These are phyloP conservation scores for Cistogaster globosa DNA, from an alignment of 2,888 invertebrate species.

Conservation along the genomic window DNA sequence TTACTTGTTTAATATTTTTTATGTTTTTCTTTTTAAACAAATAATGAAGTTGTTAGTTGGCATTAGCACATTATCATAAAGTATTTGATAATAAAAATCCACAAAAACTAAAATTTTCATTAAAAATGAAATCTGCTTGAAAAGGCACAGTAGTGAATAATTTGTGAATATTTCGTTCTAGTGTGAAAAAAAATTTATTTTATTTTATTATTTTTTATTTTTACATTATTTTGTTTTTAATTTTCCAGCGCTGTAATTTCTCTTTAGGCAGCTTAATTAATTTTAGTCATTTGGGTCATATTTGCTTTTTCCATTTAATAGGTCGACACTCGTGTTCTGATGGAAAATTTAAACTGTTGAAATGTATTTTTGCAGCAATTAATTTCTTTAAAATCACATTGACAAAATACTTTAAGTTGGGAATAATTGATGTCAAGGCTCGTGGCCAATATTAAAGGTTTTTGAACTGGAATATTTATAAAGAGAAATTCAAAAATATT, in stretches of 20 bases:
- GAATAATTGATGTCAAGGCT: no score
- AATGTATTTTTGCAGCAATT: no score
- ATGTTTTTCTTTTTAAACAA: conserved; percentile 3
- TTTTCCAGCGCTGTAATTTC: no score
- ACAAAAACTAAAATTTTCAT: neutral
- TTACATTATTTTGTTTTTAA: neutral
- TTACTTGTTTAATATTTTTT: conserved; percentile 21
- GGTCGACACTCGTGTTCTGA: no score
- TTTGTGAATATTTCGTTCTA: neutral
- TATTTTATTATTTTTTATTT: neutral
- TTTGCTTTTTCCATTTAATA: neutral
- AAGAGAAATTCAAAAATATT: no score
- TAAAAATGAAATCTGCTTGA: neutral
- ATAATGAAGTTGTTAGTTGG: conserved; percentile 17
- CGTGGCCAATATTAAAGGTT: no score
- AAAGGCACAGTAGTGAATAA: neutral
- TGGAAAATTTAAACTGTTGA: no score
- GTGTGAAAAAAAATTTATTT: neutral
- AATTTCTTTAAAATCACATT: no score
- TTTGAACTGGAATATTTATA: no score
- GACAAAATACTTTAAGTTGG: no score
- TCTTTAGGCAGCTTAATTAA: no score
- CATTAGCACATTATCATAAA: neutral
- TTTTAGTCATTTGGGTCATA: no score
- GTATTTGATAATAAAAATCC: conserved; percentile 1